Percentiles rank a stretch among this genome's conserved stretches.
Conservation (phyloP, 1,140 invertebrate species). For the Mycetomoellerius zeteki region DNA sequence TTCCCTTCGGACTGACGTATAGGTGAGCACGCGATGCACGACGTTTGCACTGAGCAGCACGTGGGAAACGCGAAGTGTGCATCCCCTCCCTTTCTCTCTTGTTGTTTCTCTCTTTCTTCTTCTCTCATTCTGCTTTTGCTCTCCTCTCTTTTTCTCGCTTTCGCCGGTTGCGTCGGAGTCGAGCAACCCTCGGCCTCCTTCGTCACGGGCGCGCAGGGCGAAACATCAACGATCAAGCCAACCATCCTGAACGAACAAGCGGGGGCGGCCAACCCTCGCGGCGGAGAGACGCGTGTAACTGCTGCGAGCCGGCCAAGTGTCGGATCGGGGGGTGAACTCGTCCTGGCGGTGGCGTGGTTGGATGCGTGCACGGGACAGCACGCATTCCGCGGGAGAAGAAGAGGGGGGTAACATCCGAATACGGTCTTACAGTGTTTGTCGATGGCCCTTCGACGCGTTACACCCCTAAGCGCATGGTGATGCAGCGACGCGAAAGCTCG, state of each 20-base stretch:
- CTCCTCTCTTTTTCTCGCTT: not conserved
- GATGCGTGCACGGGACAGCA: conserved; percentile 79
- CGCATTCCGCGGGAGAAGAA: conserved; percentile 63
- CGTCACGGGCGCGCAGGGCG: conserved; percentile 71
- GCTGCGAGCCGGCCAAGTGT: conserved; percentile 76
- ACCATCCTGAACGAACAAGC: conserved; percentile 71
- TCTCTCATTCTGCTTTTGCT: conserved; percentile 2
- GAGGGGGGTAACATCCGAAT: conserved; percentile 9
- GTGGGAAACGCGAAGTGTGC: conserved; percentile 85
- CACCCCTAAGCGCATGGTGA: conserved; percentile 48
- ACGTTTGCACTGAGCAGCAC: conserved; percentile 79
- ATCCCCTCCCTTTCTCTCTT: conserved; percentile 55
- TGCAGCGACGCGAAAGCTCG: conserved; percentile 27
- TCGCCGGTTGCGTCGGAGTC: not conserved
- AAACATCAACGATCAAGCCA: conserved; percentile 85
- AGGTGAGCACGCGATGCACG: conserved; percentile 83
- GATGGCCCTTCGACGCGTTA: conserved; percentile 68
- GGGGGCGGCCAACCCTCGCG: conserved; percentile 52
- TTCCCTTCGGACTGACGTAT: conserved; percentile 82
- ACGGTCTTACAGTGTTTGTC: conserved; percentile 72
- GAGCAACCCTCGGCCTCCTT: conserved; percentile 50
- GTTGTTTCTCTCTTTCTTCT: not conserved
- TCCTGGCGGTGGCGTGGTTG: conserved; percentile 54
- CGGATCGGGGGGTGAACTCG: conserved; percentile 68
- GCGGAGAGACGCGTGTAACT: conserved; percentile 72